Evolutionary conservation across 1,140 invertebrate genomes (phyloP), one percentile per base, ranked within the genome.

Genomic region (Diachasmimorpha longicaudata): DNA sequence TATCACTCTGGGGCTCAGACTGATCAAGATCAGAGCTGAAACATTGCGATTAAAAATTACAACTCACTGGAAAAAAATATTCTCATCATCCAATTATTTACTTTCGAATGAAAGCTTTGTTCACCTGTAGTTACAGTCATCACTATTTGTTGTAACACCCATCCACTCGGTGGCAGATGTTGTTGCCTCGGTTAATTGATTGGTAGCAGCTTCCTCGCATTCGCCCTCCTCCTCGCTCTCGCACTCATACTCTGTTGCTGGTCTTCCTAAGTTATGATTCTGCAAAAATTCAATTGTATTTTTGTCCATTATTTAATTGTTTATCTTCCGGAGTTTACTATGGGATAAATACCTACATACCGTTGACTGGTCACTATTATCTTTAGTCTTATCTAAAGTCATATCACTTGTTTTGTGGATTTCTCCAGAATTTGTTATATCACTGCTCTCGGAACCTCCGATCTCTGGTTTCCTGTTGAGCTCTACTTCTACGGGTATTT

Each of bases 121-220:
- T 4, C 21, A 90, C 90, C 87, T 89, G 81, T 95, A 95, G 83
- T 95, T 96, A 82, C 94, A 95, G 72, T 96, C 95, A 84, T 94
- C 93, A 85, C 94, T 96, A 85, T 96, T 96, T 68, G 95, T 96
- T 13, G 95, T 96, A 73, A 96, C 89, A 84, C 88, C 95, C 91
- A 92, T 92, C 94, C 95, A 96, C 85, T 96, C 95, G 55, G 93
- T 93, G 70, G 93, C 93, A 13, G 93, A 94, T 68, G 93, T 93
- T 42, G 92, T 92, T 13, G 85, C 88, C 75, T 91, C 90, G 3
- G 89, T 88, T 3, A 91, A 84, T 79, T 89, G 89, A 81, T 91
- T 91, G 4, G 88, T 89, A 16, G 87, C 87, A 25, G 85, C 85
- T 78, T 90, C 90, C 52, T 89, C 87, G 74, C 91, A 89, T 73